A percentile compares a stretch with the other conserved stretches of the same genome.
These are phyloP conservation scores for Craniophora ligustri DNA, from an alignment of 2,888 invertebrate species.

Conservation along the genomic window DNA sequence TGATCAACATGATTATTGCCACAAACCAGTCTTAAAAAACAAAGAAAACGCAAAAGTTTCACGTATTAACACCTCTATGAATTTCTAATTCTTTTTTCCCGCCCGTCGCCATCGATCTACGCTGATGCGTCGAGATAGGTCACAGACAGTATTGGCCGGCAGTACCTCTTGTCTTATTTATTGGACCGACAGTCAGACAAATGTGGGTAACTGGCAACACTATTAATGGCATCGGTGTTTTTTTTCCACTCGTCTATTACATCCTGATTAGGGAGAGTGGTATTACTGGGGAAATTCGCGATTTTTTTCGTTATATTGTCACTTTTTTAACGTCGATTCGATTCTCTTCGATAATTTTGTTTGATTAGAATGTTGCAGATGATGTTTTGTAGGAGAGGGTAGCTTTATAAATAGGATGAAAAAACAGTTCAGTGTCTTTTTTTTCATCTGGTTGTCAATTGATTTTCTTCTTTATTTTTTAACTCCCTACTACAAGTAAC, in stretches of 20 bases:
- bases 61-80: conserved; percentile 64
- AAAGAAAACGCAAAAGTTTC: too few relatives aligned
- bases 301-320: conserved; percentile 27
- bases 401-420: too few relatives aligned
- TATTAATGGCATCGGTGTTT: conserved; percentile 74
- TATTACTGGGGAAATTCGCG: conserved; percentile 47
- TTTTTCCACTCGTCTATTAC: conserved; percentile 74
- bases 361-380: neutral
- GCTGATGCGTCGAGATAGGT: conserved; percentile 83
- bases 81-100: conserved; percentile 50
- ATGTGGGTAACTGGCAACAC: conserved; percentile 80
- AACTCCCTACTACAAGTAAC: too few relatives aligned
- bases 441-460: too few relatives aligned
- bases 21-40: too few relatives aligned
- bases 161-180: conserved; percentile 84
- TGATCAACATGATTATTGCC: too few relatives aligned
- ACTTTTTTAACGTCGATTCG: conserved; percentile 38
- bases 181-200: conserved; percentile 83
- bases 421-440: too few relatives aligned
- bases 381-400: too few relatives aligned
- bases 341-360: neutral
- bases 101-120: conserved; percentile 77
- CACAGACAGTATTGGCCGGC: conserved; percentile 81
- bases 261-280: conserved; percentile 71
- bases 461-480: too few relatives aligned